A percentile compares a stretch with the other conserved stretches of the same genome.
Evolutionary conservation across 2,797 vertebrate species (phyloP).

Genomic region (Anas flavirostris): DNA sequence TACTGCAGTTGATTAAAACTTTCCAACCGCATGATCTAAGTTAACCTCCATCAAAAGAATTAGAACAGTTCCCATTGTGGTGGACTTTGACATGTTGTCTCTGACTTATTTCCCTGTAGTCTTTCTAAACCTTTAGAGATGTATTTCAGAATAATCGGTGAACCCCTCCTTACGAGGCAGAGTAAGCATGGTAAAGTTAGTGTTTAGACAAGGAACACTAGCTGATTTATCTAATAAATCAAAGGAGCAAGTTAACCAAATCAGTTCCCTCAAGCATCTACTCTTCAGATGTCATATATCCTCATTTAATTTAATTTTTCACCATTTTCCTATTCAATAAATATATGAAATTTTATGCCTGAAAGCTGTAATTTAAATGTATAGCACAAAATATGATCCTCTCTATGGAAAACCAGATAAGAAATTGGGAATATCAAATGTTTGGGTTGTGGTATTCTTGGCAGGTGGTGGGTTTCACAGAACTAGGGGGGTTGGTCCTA

Average conservation of each 20-base stretch:
- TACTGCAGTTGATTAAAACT: conserved; percentile 42
- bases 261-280: conserved; percentile 35
- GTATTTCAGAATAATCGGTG: conserved; percentile 42
- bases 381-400: conserved; percentile 7
- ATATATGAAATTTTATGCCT: conserved; percentile 30
- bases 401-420: conserved; percentile 40
- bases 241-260: conserved; percentile 18
- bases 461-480: neutral
- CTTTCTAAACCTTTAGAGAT: conserved; percentile 30
- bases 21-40: conserved; percentile 19
- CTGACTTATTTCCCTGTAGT: conserved; percentile 35
- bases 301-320: conserved; percentile 55
- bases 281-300: conserved; percentile 29
- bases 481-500: neutral
- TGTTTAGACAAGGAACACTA: conserved; percentile 34
- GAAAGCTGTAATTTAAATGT: conserved; percentile 7
- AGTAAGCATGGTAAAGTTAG: conserved; percentile 19
- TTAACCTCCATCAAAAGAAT: conserved; percentile 41
- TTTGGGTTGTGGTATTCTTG: neutral
- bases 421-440: neutral
- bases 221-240: conserved; percentile 64
- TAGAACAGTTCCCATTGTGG: conserved; percentile 9
- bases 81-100: conserved; percentile 37
- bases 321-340: conserved; percentile 19
- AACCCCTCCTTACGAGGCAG: neutral